These are phyloP conservation scores for Mobula birostris DNA, from an alignment of 2,113 vertebrate genomes.

Conservation along the genomic window DNA sequence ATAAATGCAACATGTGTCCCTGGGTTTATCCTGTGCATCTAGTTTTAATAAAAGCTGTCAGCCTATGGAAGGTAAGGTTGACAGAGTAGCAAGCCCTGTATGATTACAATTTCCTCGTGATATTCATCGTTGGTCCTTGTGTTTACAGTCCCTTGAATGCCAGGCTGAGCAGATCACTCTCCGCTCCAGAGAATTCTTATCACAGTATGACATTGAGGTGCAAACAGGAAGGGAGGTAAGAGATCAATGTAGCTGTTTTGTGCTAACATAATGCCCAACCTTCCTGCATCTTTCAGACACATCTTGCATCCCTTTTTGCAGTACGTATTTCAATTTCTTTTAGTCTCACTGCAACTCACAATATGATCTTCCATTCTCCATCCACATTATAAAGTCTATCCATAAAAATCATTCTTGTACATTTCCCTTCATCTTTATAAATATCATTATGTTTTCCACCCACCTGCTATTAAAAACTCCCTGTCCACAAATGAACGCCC, in stretches of 20 bases:
- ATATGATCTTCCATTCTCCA: neutral
- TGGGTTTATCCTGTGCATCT: neutral
- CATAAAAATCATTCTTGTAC: too few relatives aligned
- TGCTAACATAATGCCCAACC: neutral
- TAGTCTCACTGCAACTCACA: neutral
- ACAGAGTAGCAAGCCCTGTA: neutral
- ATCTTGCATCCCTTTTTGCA: neutral
- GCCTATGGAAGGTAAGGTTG: neutral
- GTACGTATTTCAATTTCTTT: too few relatives aligned
- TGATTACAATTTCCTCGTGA: neutral
- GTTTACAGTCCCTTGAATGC: slow-evolving; percentile 78
- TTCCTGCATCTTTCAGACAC: neutral
- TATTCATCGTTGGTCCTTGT: neutral
- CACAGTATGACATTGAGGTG: slow-evolving; percentile 82
- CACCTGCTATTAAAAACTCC: neutral
- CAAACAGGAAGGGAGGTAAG: slow-evolving; percentile 85
- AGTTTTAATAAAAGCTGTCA: neutral
- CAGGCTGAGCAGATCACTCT: slow-evolving; percentile 83
- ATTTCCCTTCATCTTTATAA: too few relatives aligned
- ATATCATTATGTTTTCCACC: too few relatives aligned
- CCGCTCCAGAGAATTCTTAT: slow-evolving; percentile 82
- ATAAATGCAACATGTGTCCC: neutral
- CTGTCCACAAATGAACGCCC: neutral
- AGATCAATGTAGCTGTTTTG: neutral
- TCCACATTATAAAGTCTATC: neutral